A percentile compares a stretch with the other conserved stretches of the same genome.
Evolutionary conservation across 2,888 invertebrate genomes (phyloP).

Genomic region (Bombylius major): DNA sequence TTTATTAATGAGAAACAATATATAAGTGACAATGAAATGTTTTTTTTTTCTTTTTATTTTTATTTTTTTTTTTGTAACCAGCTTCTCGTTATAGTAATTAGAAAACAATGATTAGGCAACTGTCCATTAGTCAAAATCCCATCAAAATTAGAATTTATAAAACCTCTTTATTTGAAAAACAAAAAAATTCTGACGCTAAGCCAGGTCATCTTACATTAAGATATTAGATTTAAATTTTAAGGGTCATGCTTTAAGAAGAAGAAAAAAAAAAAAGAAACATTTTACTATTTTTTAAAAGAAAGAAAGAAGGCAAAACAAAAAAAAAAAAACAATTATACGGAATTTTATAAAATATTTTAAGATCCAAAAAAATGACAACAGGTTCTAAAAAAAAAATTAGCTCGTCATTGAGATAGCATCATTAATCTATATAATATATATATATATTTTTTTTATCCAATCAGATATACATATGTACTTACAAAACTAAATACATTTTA

Average conservation of each 20-base stretch:
- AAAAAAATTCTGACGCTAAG: not conserved
- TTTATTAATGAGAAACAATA: too few relatives aligned
- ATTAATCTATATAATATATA: constrained; percentile 4
- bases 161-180: not conserved
- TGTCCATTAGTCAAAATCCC: constrained; percentile 8
- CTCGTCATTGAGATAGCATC: constrained; percentile 8
- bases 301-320: too few relatives aligned
- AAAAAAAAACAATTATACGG: too few relatives aligned
- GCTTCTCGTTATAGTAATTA: too few relatives aligned
- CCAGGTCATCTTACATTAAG: not conserved
- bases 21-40: too few relatives aligned
- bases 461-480: too few relatives aligned
- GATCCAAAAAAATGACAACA: not conserved
- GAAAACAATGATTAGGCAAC: not conserved
- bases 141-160: constrained; percentile 6
- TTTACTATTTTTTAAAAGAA: too few relatives aligned
- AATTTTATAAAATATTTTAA: too few relatives aligned
- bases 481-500: not conserved
- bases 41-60: too few relatives aligned
- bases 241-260: too few relatives aligned
- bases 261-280: too few relatives aligned
- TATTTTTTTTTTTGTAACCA: too few relatives aligned
- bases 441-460: not conserved
- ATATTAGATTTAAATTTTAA: not conserved
- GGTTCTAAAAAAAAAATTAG: not conserved